A percentile compares a stretch with the other conserved stretches of the same genome.
phyloP scores from a whole-genome alignment of 2,113 vertebrate species.

The Ibidorhyncha struthersii region DNA sequence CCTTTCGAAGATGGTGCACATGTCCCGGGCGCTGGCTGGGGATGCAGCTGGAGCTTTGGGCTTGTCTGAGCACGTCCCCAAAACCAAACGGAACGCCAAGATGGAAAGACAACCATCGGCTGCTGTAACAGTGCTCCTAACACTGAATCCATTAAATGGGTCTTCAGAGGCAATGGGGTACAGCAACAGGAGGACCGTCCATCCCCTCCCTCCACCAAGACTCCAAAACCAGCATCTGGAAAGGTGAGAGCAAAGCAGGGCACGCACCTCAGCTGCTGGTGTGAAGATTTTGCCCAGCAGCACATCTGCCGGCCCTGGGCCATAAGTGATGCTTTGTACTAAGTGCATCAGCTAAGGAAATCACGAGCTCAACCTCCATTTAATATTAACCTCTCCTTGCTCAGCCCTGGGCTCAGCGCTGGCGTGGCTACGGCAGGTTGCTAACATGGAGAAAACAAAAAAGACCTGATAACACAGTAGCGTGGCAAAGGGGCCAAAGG shows the following conservation, averaged over 20 bases:
- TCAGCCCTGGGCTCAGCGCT: not conserved
- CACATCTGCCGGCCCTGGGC: not conserved
- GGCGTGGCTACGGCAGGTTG: not conserved
- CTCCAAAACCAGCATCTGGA: not conserved
- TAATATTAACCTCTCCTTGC: not conserved
- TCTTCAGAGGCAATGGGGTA: not conserved
- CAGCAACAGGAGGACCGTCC: not conserved
- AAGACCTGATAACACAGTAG: not conserved
- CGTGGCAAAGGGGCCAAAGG: not conserved
- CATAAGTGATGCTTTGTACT: not conserved
- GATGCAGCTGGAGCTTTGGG: not conserved
- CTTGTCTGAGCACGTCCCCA: not conserved
- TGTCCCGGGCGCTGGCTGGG: not conserved
- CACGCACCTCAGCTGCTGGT: not conserved
- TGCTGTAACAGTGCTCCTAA: not conserved
- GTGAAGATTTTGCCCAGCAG: not conserved
- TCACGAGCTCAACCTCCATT: not conserved
- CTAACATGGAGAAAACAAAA: not conserved
- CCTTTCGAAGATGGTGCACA: not conserved
- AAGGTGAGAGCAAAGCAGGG: not conserved
- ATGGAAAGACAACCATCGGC: rapidly evolving
- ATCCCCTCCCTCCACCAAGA: not conserved
- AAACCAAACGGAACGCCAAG: rapidly evolving
- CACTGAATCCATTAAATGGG: not conserved
- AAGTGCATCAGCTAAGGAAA: not conserved